Evolutionary conservation across 1,140 invertebrate genomes (phyloP).

Genomic region (Anoplophora glabripennis): DNA sequence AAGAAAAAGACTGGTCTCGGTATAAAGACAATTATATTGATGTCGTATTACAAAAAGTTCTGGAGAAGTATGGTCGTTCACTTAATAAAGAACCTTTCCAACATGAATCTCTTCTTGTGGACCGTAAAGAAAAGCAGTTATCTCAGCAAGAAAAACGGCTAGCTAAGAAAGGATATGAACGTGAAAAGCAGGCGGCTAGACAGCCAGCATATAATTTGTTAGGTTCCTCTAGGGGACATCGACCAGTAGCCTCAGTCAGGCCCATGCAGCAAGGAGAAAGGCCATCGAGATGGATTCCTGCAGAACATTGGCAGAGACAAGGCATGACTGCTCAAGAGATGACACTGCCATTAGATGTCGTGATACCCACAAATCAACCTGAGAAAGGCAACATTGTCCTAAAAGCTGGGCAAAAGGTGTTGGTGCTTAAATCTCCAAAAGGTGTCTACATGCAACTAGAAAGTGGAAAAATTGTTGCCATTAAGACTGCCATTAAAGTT

Average conservation of each 20-base stretch:
- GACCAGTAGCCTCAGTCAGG: constrained; percentile 56
- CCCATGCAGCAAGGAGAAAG: constrained; percentile 24
- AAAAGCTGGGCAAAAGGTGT: constrained; percentile 88
- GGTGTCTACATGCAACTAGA: constrained; percentile 94
- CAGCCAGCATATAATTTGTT: constrained; percentile 59
- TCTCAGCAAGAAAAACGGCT: constrained; percentile 92
- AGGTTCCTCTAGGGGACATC: constrained; percentile 54
- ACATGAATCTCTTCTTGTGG: constrained; percentile 93
- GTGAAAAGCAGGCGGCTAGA: constrained; percentile 85
- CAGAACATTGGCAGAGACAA: constrained; percentile 84
- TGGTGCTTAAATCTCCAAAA: constrained; percentile 91
- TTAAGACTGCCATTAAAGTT: constrained; percentile 72
- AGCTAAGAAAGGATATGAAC: constrained; percentile 89
- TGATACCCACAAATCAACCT: constrained; percentile 88
- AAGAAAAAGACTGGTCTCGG: constrained; percentile 68
- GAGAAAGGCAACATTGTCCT: constrained; percentile 82
- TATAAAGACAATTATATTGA: constrained; percentile 75
- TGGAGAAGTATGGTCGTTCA: constrained; percentile 64
- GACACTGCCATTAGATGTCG: constrained; percentile 88
- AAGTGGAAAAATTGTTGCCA: constrained; percentile 96
- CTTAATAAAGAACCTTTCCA: constrained; percentile 90
- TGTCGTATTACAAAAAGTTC: constrained; percentile 70
- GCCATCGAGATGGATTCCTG: constrained; percentile 68
- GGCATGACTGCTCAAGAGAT: constrained; percentile 94
- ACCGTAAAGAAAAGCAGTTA: constrained; percentile 92